Conservation (phyloP, 2,888 invertebrate genomes). For the Subacronicta megacephala region DNA sequence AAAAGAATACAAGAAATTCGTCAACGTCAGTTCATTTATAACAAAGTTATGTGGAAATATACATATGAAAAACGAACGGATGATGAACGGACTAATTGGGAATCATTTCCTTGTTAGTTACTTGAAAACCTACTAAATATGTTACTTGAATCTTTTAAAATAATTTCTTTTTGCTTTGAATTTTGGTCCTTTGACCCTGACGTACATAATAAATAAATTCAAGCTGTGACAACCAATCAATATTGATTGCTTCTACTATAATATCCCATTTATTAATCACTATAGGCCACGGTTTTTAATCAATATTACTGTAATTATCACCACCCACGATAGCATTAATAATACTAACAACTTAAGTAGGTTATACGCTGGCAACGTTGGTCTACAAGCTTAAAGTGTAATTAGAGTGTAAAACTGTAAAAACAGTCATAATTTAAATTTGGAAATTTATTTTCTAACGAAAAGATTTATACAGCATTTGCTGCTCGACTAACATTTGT, state of each 20-base stretch:
- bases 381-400: constrained; percentile 18
- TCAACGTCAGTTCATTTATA: too few species aligned
- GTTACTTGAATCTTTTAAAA: too few species aligned
- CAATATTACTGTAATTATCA: constrained; percentile 49
- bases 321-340: constrained; percentile 24
- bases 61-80: too few species aligned
- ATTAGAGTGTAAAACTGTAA: too few species aligned
- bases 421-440: constrained; percentile 20
- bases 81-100: too few species aligned
- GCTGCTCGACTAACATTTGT: too few species aligned
- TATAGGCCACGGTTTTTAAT: constrained; percentile 23
- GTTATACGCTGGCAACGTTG: constrained; percentile 41
- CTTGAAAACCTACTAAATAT: too few species aligned
- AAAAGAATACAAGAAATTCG: too few species aligned
- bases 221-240: background rate
- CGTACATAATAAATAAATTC: background rate
- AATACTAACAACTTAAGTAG: constrained; percentile 36
- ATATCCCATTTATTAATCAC: constrained; percentile 21
- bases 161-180: too few species aligned
- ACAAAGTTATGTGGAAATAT: too few species aligned
- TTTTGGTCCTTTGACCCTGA: background rate
- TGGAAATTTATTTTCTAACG: constrained; percentile 2
- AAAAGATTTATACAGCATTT: background rate
- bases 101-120: too few species aligned
- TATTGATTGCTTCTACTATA: background rate